phyloP scores from a whole-genome alignment of 23 tunicate species.

The Aplidium turbinatum region DNA sequence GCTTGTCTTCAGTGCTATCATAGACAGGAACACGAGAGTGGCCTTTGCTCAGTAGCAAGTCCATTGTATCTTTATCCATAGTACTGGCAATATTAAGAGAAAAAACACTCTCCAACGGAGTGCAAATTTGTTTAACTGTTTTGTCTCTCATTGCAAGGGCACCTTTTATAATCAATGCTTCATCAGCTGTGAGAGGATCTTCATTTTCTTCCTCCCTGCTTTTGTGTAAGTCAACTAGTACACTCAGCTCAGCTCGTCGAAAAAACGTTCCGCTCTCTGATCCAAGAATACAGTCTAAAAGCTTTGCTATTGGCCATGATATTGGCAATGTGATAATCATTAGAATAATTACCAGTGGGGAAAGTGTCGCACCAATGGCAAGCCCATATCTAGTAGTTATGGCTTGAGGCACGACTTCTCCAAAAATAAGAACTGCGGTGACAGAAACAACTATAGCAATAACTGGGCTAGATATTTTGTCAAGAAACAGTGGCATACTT shows the following conservation, averaged over 20 bases:
- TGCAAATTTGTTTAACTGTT: constrained; percentile 53
- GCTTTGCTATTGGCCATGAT: constrained; percentile 89
- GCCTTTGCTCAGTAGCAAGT: constrained; percentile 54
- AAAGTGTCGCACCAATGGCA: constrained; percentile 84
- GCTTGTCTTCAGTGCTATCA: constrained; percentile 42
- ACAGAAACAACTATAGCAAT: constrained; percentile 93
- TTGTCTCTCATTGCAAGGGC: constrained; percentile 92
- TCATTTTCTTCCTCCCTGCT: constrained; percentile 64
- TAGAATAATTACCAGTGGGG: constrained; percentile 77
- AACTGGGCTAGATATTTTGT: constrained; percentile 83
- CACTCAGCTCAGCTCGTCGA: constrained; percentile 84
- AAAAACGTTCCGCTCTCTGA: constrained; percentile 83
- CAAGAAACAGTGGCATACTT: constrained; percentile 94
- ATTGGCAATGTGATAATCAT: constrained; percentile 75
- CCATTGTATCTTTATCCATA: constrained; percentile 76
- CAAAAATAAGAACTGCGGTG: constrained; percentile 91
- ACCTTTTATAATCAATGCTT: constrained; percentile 82
- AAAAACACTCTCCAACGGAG: constrained; percentile 73
- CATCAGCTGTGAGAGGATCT: constrained; percentile 88
- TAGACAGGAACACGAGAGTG: constrained; percentile 87
- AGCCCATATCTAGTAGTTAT: constrained; percentile 91
- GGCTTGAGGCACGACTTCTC: constrained; percentile 97
- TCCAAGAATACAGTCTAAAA: constrained; percentile 86
- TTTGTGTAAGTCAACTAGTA: constrained; percentile 75
- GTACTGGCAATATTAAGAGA: constrained; percentile 45